Conservation (phyloP, 2,888 invertebrate genomes). For the Lamproptera curius region DNA sequence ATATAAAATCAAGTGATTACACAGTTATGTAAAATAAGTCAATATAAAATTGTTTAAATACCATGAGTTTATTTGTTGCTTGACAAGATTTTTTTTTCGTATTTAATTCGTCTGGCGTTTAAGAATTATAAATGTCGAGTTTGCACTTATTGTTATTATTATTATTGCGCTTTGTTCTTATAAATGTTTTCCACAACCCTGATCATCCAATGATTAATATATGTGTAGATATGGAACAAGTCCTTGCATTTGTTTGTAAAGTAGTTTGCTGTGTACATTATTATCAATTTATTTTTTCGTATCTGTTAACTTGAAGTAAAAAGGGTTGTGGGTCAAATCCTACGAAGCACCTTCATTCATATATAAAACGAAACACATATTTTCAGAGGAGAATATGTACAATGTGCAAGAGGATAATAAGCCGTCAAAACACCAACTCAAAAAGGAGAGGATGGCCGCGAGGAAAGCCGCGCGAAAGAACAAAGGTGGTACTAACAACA, state of each 20-base stretch:
- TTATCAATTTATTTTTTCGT: background rate
- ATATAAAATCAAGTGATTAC: too few relatives aligned
- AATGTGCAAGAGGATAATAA: constrained; percentile 75
- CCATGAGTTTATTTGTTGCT: too few relatives aligned
- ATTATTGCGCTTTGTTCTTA: background rate
- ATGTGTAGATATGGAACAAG: too few relatives aligned
- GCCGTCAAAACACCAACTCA: constrained; percentile 81
- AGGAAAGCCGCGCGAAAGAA: constrained; percentile 76
- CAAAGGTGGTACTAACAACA: constrained; percentile 49
- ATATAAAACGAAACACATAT: constrained; percentile 24
- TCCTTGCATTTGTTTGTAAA: too few relatives aligned
- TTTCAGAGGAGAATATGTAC: constrained; percentile 71
- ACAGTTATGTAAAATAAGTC: too few relatives aligned
- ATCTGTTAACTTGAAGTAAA: background rate
- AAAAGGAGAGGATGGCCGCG: constrained; percentile 80
- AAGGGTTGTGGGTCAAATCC: background rate
- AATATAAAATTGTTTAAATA: too few relatives aligned
- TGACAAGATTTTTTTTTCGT: too few relatives aligned
- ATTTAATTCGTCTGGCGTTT: too few relatives aligned
- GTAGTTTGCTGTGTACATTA: too few relatives aligned
- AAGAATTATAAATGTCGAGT: background rate
- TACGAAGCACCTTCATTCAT: constrained; percentile 1
- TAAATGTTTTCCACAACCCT: too few relatives aligned
- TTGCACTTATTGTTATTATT: background rate
- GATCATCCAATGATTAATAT: too few relatives aligned